A percentile compares a stretch with the other conserved stretches of the same genome.
Conservation (phyloP, 2,113 vertebrate genomes). For the Corythoichthys intestinalis region DNA sequence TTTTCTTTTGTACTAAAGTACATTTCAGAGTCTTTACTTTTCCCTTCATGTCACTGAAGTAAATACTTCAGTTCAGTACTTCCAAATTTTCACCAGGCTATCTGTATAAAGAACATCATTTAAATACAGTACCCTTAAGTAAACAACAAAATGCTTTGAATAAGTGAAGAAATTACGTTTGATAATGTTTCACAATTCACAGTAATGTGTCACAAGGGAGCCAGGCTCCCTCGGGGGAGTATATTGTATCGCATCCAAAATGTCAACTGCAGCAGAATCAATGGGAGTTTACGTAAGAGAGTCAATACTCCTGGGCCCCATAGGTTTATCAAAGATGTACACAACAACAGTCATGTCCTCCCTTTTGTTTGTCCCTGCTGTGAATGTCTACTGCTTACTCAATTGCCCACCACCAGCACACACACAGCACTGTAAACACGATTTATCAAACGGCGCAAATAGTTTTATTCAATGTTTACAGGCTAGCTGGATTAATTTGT, state of each 20-base stretch:
- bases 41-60: too few species aligned
- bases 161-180: slow-evolving; percentile 30
- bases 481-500: background rate
- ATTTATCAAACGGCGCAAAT: slow-evolving; percentile 5
- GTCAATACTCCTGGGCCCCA: slow-evolving; percentile 57
- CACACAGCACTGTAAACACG: slow-evolving; percentile 9
- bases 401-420: background rate
- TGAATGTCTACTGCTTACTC: background rate
- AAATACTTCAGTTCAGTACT: too few species aligned
- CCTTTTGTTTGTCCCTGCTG: background rate
- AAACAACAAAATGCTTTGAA: slow-evolving; percentile 3
- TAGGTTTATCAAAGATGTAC: slow-evolving; percentile 50
- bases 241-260: slow-evolving; percentile 68
- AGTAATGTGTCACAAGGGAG: slow-evolving; percentile 10
- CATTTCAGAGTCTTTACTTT: too few species aligned
- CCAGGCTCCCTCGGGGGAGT: slow-evolving; percentile 65
- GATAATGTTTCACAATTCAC: background rate
- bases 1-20: too few species aligned
- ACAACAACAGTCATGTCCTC: slow-evolving; percentile 29
- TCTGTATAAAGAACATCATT: too few species aligned
- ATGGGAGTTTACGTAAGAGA: slow-evolving; percentile 71
- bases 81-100: too few species aligned
- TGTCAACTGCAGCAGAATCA: slow-evolving; percentile 66
- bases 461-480: slow-evolving; percentile 4
- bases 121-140: too few species aligned